Conservation (phyloP, 2,113 vertebrate genomes). For the Nycticorax nycticorax region DNA sequence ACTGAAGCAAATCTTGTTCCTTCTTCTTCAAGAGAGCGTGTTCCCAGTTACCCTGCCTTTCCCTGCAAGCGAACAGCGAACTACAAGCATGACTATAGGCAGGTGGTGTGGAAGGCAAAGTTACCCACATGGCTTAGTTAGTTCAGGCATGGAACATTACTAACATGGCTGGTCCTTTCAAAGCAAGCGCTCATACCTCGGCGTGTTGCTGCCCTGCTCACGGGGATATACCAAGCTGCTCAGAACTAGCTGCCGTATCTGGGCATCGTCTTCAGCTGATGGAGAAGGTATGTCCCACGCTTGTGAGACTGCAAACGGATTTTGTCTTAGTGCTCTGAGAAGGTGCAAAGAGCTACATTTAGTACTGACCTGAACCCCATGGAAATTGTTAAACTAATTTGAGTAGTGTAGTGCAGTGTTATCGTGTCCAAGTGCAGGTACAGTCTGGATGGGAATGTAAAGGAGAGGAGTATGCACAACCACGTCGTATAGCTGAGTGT, state of each 20-base stretch:
- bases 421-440: rapidly evolving
- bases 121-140: not conserved
- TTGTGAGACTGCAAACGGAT: not conserved
- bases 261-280: not conserved
- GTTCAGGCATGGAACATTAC: not conserved
- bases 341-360: not conserved
- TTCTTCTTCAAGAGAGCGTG: not conserved
- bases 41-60: not conserved
- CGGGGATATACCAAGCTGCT: not conserved
- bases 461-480: not conserved
- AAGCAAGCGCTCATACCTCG: not conserved
- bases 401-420: not conserved
- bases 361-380: not conserved
- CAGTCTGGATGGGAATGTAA: not conserved
- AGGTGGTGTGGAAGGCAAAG: not conserved
- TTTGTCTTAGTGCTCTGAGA: not conserved
- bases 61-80: not conserved
- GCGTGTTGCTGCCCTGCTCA: rapidly evolving
- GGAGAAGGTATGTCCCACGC: not conserved
- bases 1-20: not conserved
- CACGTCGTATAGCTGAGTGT: rapidly evolving
- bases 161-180: not conserved
- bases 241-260: not conserved
- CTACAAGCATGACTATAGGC: not conserved
- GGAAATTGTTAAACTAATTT: not conserved